Evolutionary conservation across 2,888 invertebrate genomes (phyloP).

Genomic region (Meganola albula): DNA sequence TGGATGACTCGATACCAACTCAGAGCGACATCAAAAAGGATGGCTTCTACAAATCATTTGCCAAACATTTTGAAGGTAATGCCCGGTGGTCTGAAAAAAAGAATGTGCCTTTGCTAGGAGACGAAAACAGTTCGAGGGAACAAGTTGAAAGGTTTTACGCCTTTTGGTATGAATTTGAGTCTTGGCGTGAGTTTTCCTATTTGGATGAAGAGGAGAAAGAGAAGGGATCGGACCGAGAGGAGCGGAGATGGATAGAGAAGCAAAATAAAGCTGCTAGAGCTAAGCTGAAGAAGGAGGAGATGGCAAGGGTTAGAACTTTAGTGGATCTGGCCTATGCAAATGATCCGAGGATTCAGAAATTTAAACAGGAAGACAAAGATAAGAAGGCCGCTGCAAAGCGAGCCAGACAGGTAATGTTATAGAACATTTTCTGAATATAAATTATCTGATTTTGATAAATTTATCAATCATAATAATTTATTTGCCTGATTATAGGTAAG

Average conservation of each 20-base stretch:
- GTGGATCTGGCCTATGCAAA: conserved; percentile 96
- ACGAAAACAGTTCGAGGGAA: conserved; percentile 85
- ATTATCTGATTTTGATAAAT: background rate
- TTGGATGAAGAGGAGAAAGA: conserved; percentile 99
- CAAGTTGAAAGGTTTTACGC: conserved; percentile 96
- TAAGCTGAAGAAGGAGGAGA: conserved; percentile 98
- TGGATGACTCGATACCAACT: conserved; percentile 92
- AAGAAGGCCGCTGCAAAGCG: conserved; percentile 91
- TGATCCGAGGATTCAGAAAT: conserved; percentile 94
- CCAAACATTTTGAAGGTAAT: conserved; percentile 85
- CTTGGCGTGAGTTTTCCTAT: conserved; percentile 99
- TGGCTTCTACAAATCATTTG: conserved; percentile 83
- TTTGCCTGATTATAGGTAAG: no score
- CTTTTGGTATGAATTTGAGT: conserved; percentile 99
- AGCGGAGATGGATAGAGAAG: conserved; percentile 98
- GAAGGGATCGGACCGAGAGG: conserved; percentile 96
- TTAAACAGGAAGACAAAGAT: conserved; percentile 96
- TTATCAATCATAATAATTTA: background rate
- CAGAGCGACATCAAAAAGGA: conserved; percentile 86
- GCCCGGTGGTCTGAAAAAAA: conserved; percentile 94
- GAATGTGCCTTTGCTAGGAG: conserved; percentile 90
- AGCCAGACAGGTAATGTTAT: conserved; percentile 87
- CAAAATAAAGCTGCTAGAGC: conserved; percentile 96
- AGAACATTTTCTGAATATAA: no score
- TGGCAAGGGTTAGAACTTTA: conserved; percentile 90